Conservation (phyloP, 2,113 vertebrate species). For the Tiliqua scincoides region DNA sequence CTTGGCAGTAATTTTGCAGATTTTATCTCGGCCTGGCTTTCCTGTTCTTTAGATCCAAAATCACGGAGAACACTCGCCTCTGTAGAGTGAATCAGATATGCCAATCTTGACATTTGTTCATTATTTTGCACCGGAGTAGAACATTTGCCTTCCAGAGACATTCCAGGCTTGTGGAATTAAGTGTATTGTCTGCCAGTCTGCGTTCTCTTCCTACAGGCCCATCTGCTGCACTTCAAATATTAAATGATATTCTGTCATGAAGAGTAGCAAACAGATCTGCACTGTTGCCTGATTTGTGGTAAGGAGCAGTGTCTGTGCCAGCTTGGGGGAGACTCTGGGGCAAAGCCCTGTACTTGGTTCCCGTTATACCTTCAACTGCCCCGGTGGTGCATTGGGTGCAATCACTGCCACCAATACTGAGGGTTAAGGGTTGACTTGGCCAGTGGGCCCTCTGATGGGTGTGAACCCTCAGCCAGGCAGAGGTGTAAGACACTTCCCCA, state of each 20-base stretch:
- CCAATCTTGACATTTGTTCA: constrained; percentile 37
- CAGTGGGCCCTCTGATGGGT: no score
- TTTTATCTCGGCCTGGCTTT: background rate
- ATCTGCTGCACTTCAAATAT: constrained; percentile 69
- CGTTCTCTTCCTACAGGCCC: constrained; percentile 62
- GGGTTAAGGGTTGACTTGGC: no score
- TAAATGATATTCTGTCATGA: constrained; percentile 56
- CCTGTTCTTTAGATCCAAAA: constrained; percentile 12
- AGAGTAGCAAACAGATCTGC: constrained; percentile 52
- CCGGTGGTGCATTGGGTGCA: no score
- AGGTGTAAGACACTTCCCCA: no score
- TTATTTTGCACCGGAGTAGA: background rate
- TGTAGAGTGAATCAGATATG: constrained; percentile 5
- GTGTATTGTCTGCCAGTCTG: constrained; percentile 67
- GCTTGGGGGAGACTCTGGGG: no score
- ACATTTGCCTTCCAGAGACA: constrained; percentile 49
- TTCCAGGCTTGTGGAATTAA: constrained; percentile 59
- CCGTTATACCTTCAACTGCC: no score
- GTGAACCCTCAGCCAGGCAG: no score
- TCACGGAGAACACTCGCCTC: constrained; percentile 17
- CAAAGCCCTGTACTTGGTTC: no score
- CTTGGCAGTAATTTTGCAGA: background rate
- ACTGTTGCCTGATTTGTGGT: constrained; percentile 30
- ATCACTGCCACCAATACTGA: no score
- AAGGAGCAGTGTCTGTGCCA: background rate